These are phyloP conservation scores for Carcinoscorpius rotundicauda DNA, from an alignment of 1,140 invertebrate species.

Conservation along the genomic window DNA sequence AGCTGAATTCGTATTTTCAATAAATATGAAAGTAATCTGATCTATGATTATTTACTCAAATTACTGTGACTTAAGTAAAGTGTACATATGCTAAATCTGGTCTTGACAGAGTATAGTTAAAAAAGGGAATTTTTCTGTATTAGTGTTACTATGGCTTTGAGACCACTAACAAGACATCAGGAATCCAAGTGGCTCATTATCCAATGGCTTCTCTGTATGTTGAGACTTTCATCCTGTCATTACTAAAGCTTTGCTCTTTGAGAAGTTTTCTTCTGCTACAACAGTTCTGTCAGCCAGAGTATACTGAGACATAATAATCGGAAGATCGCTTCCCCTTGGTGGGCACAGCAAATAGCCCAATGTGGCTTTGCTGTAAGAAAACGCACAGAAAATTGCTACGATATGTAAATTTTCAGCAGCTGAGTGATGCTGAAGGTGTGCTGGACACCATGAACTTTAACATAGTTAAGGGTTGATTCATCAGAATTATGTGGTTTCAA, in stretches of 20 bases:
- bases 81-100: too few species aligned
- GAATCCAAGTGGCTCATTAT: too few species aligned
- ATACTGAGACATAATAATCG: slow-evolving; percentile 92
- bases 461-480: slow-evolving; percentile 88
- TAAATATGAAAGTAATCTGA: too few species aligned
- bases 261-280: slow-evolving; percentile 96
- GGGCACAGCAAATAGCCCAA: too few species aligned
- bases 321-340: slow-evolving; percentile 91
- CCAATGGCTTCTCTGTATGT: slow-evolving; percentile 98
- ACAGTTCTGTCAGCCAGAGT: slow-evolving; percentile 97
- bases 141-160: too few species aligned
- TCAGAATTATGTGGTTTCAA: slow-evolving; percentile 99
- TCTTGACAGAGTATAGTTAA: too few species aligned
- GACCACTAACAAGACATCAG: too few species aligned
- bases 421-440: slow-evolving; percentile 95
- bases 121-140: too few species aligned
- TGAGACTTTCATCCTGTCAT: slow-evolving; percentile 94
- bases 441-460: slow-evolving; percentile 99
- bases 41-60: too few species aligned
- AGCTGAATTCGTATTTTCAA: too few species aligned
- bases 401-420: slow-evolving; percentile 99
- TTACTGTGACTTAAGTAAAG: too few species aligned
- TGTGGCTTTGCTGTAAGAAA: too few species aligned
- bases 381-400: slow-evolving; percentile 28
- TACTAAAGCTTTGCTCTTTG: slow-evolving; percentile 97